Evolutionary conservation across 1,140 invertebrate genomes (phyloP).

Genomic region (Oreohelix idahoensis): DNA sequence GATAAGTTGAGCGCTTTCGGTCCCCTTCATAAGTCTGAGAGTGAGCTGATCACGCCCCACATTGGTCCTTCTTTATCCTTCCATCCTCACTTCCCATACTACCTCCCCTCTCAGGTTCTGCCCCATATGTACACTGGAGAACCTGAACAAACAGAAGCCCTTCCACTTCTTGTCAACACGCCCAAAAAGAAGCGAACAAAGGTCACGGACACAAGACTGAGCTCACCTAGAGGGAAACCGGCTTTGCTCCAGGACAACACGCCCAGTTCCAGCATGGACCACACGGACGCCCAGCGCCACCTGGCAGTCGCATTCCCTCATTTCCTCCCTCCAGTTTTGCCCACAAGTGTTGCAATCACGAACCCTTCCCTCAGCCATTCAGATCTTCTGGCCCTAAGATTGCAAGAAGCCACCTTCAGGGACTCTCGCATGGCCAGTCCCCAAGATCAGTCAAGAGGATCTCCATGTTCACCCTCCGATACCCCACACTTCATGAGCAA

Average conservation of each 20-base stretch:
- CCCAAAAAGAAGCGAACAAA: constrained; percentile 95
- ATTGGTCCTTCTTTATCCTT: constrained; percentile 51
- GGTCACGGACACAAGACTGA: constrained; percentile 94
- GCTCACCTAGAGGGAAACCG: constrained; percentile 79
- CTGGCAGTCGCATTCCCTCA: constrained; percentile 45
- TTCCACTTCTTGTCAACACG: constrained; percentile 89
- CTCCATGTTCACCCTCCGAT: constrained; percentile 61
- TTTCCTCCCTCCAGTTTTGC: constrained; percentile 83
- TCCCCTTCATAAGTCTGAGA: constrained; percentile 50
- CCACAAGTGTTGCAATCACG: constrained; percentile 93
- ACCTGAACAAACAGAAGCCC: constrained; percentile 91
- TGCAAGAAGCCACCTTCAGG: constrained; percentile 77
- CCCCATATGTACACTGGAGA: constrained; percentile 78
- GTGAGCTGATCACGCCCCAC: constrained; percentile 50
- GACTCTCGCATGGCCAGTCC: constrained; percentile 62
- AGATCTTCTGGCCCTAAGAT: constrained; percentile 83
- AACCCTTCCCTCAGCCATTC: constrained; percentile 96
- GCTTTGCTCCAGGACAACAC: constrained; percentile 68
- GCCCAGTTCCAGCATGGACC: constrained; percentile 49
- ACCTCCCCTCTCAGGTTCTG: constrained; percentile 72
- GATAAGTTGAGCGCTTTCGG: constrained; percentile 68
- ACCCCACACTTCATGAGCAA: constrained; percentile 55
- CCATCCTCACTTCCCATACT: constrained; percentile 59
- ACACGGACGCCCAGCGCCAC: constrained; percentile 47
- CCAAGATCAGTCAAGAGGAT: constrained; percentile 55